Evolutionary conservation across 2,113 vertebrate genomes (phyloP), one percentile per base, ranked within the genome.

Genomic region (Aptenodytes patagonicus): DNA sequence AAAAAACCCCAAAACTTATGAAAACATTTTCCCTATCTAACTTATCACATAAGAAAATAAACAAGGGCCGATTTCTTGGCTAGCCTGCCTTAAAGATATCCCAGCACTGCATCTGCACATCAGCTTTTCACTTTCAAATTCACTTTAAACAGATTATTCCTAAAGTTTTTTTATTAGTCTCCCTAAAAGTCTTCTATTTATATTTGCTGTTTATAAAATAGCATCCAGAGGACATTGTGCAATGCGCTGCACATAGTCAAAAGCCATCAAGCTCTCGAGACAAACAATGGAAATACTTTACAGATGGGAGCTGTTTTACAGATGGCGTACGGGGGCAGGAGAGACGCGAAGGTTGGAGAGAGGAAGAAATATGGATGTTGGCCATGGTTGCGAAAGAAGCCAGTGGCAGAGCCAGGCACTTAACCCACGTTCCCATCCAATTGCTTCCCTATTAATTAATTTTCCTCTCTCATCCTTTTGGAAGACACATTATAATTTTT

Each of bases 1-100:
- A 72, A 61, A 44, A 29, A 40, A 29, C 36, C 36, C 36, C 36
- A 58, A 36, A 71, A 42, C 42, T 51, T 57, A n/a, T 42, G 36
- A 91, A 92, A 51, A 52, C 64, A 95, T 81, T 83, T 96, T 96
- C 79, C 89, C 89, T 85, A 94, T 95, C 77, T 44, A 88, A 81
- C 71, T 96, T 97, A 95, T 95, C 95, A 80, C 82, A 65, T 32
- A 94, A 89, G 62, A 96, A 96, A 97, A 97, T 91, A 97, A 97
- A 97, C 94, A 97, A 88, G 46, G 46, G 9, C 64, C 9, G 1
- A 70, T 94, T 96, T 87, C 78, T 94, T 95, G 96, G 97, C 94
- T 80, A 51, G 75, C 34, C 19, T 0, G 0, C 20, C 82, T 62
- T 36, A 80, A 83, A 94, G 97, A 91, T 86, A 95, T 90, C 95